Conservation (phyloP, 2,888 invertebrate species). For the Colostygia pectinataria region DNA sequence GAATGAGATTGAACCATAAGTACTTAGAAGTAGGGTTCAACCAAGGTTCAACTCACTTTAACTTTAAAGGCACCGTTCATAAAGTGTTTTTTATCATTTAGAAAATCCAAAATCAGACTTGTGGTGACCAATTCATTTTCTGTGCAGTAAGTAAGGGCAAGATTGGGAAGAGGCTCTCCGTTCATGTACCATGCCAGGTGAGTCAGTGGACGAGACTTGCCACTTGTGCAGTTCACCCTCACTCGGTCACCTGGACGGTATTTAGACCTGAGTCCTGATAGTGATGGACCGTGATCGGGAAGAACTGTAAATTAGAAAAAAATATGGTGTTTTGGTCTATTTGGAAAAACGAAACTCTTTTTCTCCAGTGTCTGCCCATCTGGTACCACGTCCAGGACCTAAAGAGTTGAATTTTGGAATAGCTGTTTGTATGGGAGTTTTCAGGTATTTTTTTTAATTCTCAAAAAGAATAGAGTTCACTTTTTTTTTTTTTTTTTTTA, state of each 20-base stretch:
- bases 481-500: too few relatives aligned
- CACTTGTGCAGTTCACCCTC: slow-evolving; percentile 89
- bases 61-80: slow-evolving; percentile 89
- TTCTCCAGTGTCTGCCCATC: too few relatives aligned
- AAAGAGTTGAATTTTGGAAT: too few relatives aligned
- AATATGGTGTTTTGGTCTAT: neutral
- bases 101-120: slow-evolving; percentile 87
- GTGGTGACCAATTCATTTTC: slow-evolving; percentile 84
- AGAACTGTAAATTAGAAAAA: slow-evolving; percentile 78
- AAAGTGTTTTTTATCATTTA: slow-evolving; percentile 87
- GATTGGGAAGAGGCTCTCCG: slow-evolving; percentile 85
- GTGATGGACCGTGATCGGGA: slow-evolving; percentile 88
- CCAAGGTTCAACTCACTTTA: slow-evolving; percentile 81
- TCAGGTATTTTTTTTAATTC: too few relatives aligned
- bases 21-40: too few relatives aligned
- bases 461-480: too few relatives aligned
- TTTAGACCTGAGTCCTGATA: slow-evolving; percentile 87
- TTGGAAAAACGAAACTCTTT: too few relatives aligned
- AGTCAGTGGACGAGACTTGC: slow-evolving; percentile 88
- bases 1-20: too few relatives aligned
- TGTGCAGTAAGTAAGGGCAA: slow-evolving; percentile 47
- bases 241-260: slow-evolving; percentile 90
- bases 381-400: too few relatives aligned
- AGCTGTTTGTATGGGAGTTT: too few relatives aligned
- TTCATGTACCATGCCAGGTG: slow-evolving; percentile 92